These are phyloP conservation scores for Hydriomena furcata DNA, from an alignment of 2,888 invertebrate species.

Conservation along the genomic window DNA sequence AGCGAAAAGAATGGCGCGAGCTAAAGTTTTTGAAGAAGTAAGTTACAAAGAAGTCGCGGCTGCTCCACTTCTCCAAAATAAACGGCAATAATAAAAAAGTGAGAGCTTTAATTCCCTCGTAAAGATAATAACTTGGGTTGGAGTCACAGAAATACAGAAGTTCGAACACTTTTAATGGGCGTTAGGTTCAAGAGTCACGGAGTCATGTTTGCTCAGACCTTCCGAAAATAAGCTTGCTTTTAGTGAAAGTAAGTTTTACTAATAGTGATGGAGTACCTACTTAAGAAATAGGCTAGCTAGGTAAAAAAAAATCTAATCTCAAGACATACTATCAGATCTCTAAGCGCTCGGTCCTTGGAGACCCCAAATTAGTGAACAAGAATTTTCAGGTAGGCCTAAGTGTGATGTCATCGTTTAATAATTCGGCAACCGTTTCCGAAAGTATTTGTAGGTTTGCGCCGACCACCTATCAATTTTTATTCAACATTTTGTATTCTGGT, in stretches of 20 bases:
- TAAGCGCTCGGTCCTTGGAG: too few relatives aligned
- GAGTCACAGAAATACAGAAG: slow-evolving; percentile 53
- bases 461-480: slow-evolving; percentile 43
- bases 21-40: too few relatives aligned
- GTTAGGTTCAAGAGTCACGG: neutral
- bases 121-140: slow-evolving; percentile 70
- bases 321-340: too few relatives aligned
- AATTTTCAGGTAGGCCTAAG: neutral
- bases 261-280: neutral
- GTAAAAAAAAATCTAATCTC: too few relatives aligned
- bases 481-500: slow-evolving; percentile 1
- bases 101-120: slow-evolving; percentile 76
- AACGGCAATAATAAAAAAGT: slow-evolving; percentile 72
- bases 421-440: slow-evolving; percentile 38
- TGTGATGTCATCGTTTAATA: slow-evolving; percentile 42
- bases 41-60: too few relatives aligned
- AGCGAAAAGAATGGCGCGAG: too few relatives aligned
- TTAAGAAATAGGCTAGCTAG: neutral
- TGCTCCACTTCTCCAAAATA: slow-evolving; percentile 49
- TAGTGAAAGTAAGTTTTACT: neutral
- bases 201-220: slow-evolving; percentile 9
- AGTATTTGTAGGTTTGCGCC: slow-evolving; percentile 48
- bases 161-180: slow-evolving; percentile 44
- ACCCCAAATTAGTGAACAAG: neutral
- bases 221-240: slow-evolving; percentile 3